Evolutionary conservation across 2,797 vertebrate genomes (phyloP), one percentile per base, ranked within the genome.

Genomic region (Mycteria americana): DNA sequence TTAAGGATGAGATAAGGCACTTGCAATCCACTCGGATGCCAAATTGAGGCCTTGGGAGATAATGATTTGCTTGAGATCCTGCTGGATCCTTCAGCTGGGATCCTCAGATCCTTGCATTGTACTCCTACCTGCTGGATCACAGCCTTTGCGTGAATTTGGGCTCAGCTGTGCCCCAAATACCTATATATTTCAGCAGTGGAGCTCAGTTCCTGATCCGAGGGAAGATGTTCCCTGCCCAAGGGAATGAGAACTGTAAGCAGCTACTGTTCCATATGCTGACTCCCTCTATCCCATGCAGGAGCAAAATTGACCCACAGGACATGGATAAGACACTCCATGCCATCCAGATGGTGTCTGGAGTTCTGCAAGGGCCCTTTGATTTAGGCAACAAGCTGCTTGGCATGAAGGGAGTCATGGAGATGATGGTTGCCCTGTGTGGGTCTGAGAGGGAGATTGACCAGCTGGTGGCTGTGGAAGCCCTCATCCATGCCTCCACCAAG

Each of bases 311-410:
- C 96, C 99, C 99, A 9, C 98, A 99, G 30, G 89, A 99, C 98
- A 99, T 99, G 99, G 99, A 99, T 96, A 99, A 98, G 97, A 99
- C 99, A 11, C 98, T 99, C 75, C 99, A 99, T 6, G 99, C 99
- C 43, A 98, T 99, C 96, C 99, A 99, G 97, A 97, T 98, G 1
- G 98, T 99, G 92, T 99, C 99, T 23, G 99, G 99, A 6, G 92
- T 99, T 88, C 98, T 99, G 91, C 99, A 99, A 97, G 99, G 99
- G 27, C 99, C 99, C 6, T 99, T 99, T n/a, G 99, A 99, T 21
- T 98, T 99, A 10, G 99, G 99, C 41, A 99, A 99, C 73, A 96
- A 98, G 65, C 96, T 99, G 30, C 98, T 99, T 28, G 99, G 99
- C 73, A 97, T 97, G 87, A 99, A 99, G 93, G 99, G 99, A 1